Conservation (phyloP, 2,888 invertebrate genomes). For the Dexiosoma caninum region DNA sequence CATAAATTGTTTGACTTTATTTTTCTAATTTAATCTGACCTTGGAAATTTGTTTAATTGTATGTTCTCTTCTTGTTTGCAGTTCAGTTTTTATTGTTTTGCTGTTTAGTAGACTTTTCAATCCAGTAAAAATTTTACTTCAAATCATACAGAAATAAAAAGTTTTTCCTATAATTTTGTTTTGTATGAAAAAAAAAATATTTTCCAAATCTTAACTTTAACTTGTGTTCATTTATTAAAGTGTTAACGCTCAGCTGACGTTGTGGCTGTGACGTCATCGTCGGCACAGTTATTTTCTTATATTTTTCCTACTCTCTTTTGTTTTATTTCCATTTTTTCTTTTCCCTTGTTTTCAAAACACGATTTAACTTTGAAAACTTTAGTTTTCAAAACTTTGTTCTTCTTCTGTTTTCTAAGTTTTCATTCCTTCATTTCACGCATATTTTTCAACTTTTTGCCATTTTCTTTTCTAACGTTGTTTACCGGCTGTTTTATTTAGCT, state of each 20-base stretch:
- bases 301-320: neutral
- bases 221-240: constrained; percentile 52
- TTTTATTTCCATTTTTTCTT: neutral
- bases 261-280: constrained; percentile 35
- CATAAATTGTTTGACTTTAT: constrained; percentile 34
- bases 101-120: constrained; percentile 52
- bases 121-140: constrained; percentile 45
- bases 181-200: neutral
- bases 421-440: constrained; percentile 2
- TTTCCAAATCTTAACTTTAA: constrained; percentile 52
- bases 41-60: constrained; percentile 55
- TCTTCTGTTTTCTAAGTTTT: constrained; percentile 51
- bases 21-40: constrained; percentile 56
- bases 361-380: constrained; percentile 63
- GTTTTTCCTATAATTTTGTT: constrained; percentile 27
- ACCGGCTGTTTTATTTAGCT: constrained; percentile 24
- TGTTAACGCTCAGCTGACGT: constrained; percentile 38
- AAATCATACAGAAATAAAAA: constrained; percentile 51
- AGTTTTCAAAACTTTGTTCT: constrained; percentile 57
- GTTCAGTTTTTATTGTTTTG: constrained; percentile 15
- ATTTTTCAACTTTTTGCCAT: neutral
- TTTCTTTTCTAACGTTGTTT: neutral
- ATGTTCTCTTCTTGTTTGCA: constrained; percentile 20
- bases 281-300: neutral
- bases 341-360: constrained; percentile 55